Base-by-base conservation (phyloP, 64 coral and sea anemone species). In the Montipora capricornis region DNA sequence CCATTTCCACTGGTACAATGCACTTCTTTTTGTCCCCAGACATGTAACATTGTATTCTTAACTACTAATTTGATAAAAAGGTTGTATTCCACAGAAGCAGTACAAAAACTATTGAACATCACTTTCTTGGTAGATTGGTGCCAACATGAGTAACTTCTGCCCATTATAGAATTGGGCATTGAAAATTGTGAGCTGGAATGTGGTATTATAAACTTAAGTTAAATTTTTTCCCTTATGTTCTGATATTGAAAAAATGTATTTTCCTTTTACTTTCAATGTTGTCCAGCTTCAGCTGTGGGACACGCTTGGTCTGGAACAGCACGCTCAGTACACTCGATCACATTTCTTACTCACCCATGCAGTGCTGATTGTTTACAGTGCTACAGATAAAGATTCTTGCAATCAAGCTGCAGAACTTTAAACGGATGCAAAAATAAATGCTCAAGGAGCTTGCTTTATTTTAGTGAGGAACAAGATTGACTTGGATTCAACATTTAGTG, bases 281-380 rank as follows among this genome's bases (percentile, higher is more conserved):
- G 13, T 16, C 5, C 82, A 86, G 82, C 46, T 86, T 24, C 46
- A 71, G 1, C 66, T 86, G 66, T 86, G 82, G 64, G 82, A 86
- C 82, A 86, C 82, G 8, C 15, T 47, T 86, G 82, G 82, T 20
- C 66, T 86, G 10, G 82, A 86, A 71, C 0, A 12, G 8, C 8
- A 86, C 24, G 82, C 82, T 3, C 16, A 48, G 66, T 86, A 70
- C 46, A 86, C 82, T 22, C 62, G 82, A 17, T 86, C 82, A 71
- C 82, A 86, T 44, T 86, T 51, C 44, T 49, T 24, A 22, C 66
- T 50, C 45, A 86, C 62, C 82, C 82, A 86, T 50, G 82, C 66
- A 20, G 82, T 86, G 46, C 46, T 86, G 82, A 10, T 86, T 86
- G 82, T 86, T 3, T 86, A 86, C 82, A 86, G 82, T 86, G 82